These are phyloP conservation scores for Micropterix aruncella DNA, from an alignment of 2,888 invertebrate genomes.

Conservation along the genomic window DNA sequence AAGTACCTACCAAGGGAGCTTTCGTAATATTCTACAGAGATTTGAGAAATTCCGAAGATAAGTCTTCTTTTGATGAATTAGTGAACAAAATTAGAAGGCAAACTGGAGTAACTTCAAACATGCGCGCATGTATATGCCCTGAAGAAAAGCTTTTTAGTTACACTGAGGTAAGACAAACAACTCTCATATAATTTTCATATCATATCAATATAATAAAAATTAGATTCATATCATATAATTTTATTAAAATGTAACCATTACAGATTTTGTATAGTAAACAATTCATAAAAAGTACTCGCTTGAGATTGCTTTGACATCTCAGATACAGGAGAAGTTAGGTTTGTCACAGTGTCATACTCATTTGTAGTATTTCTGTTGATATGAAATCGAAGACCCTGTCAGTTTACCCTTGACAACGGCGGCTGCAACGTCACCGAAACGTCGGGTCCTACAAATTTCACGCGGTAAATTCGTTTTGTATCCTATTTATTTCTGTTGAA, in stretches of 20 bases:
- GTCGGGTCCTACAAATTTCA: no score
- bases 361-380: constrained; percentile 2
- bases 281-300: constrained; percentile 2
- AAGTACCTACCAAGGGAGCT: no score
- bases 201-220: no score
- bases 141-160: constrained; percentile 2
- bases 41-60: no score
- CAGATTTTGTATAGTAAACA: constrained; percentile 2
- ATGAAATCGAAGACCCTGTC: no score
- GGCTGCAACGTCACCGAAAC: no score
- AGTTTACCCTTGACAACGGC: no score
- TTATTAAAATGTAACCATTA: constrained; percentile 2
- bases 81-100: constrained; percentile 1
- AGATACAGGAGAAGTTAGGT: constrained; percentile 2
- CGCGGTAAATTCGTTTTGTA: no score
- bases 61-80: constrained; percentile 2
- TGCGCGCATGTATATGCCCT: constrained; percentile 2
- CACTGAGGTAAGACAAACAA: constrained; percentile 1
- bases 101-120: constrained; percentile 1
- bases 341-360: constrained; percentile 2
- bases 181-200: background rate
- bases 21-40: no score
- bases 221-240: no score
- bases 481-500: no score
- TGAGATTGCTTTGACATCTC: constrained; percentile 1